phyloP scores from a whole-genome alignment of 2,888 invertebrate genomes.

The Limnephilus marmoratus region DNA sequence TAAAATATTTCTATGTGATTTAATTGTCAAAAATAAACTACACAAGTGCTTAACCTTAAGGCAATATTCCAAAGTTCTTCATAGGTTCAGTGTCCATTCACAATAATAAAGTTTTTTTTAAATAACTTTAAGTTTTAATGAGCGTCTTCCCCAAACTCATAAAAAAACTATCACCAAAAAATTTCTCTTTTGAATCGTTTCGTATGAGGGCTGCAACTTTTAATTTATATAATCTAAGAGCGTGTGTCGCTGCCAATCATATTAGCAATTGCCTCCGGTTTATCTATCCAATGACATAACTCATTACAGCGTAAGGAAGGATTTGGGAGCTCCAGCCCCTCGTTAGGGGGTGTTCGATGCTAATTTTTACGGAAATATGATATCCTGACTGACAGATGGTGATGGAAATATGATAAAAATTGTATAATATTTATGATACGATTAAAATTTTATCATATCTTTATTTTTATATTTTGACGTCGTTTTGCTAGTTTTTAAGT shows the following conservation, averaged over 20 bases:
- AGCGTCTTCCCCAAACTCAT: no score
- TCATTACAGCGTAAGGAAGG: conserved; percentile 44
- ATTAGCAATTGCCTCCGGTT: conserved; percentile 57
- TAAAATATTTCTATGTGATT: no score
- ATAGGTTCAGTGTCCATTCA: no score
- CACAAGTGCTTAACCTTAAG: no score
- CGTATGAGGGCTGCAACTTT: background rate
- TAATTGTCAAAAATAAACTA: no score
- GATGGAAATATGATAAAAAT: conserved; percentile 34
- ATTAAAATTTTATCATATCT: background rate
- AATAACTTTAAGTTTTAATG: no score
- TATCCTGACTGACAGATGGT: conserved; percentile 63
- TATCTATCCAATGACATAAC: conserved; percentile 60
- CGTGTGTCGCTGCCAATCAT: conserved; percentile 63
- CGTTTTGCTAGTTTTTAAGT: background rate
- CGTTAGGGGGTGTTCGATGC: conserved; percentile 40
- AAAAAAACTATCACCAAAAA: no score
- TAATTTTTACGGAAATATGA: conserved; percentile 62
- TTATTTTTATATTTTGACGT: background rate
- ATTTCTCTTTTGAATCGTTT: background rate
- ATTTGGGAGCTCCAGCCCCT: conserved; percentile 26
- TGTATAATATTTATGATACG: background rate
- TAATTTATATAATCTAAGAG: background rate
- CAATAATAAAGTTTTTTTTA: no score
- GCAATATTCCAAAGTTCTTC: no score